These are phyloP conservation scores for Ptychadena robeensis DNA, from an alignment of 2,797 vertebrate species.

Conservation along the genomic window DNA sequence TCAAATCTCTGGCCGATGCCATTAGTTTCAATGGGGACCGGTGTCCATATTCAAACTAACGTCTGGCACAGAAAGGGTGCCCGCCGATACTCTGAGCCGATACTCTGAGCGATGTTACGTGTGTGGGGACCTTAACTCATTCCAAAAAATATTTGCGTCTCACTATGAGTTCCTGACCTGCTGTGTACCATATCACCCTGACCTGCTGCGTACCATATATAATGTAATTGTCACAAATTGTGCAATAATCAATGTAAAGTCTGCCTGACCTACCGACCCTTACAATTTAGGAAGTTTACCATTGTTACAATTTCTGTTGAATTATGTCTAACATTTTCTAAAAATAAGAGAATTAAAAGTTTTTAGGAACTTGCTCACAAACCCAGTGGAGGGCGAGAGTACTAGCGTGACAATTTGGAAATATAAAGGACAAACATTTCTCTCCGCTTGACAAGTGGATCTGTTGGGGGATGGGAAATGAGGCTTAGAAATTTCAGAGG, in stretches of 20 bases:
- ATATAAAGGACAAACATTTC: slow-evolving; percentile 37
- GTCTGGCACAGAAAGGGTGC: no score
- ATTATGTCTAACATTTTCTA: no score
- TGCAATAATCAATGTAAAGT: neutral
- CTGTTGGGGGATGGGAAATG: slow-evolving; percentile 40
- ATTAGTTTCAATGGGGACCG: no score
- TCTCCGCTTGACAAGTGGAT: slow-evolving; percentile 32
- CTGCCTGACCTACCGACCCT: neutral
- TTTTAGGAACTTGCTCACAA: neutral
- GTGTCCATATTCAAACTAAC: no score
- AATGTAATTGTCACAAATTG: neutral
- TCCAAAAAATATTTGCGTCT: no score
- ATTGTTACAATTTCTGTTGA: neutral
- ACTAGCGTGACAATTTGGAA: neutral
- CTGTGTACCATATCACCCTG: no score
- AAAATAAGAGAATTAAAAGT: neutral
- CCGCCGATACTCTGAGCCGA: no score
- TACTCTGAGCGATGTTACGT: no score
- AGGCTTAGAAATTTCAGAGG: slow-evolving; percentile 37
- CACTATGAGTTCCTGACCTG: no score
- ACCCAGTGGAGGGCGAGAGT: neutral
- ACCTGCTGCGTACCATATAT: neutral
- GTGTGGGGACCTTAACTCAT: no score
- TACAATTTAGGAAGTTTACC: no score
- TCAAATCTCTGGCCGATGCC: no score